Evolutionary conservation across 2,888 invertebrate genomes (phyloP).

Genomic region (Tetragonisca angustula): DNA sequence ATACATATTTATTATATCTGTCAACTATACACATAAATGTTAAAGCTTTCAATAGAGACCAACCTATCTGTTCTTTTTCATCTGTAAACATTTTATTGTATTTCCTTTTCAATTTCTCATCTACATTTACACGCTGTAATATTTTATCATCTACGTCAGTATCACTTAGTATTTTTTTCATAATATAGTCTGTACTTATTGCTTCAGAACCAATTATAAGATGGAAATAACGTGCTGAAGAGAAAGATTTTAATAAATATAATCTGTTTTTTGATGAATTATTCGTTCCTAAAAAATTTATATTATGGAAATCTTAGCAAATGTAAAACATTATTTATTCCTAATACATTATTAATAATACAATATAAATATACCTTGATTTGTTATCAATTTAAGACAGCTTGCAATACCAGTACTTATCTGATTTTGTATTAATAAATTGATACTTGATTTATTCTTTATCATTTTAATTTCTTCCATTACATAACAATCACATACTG

Average conservation of each 20-base stretch:
- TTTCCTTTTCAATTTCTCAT: background rate
- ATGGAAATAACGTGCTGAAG: constrained; percentile 27
- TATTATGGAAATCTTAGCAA: background rate
- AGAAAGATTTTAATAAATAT: constrained; percentile 12
- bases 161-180: background rate
- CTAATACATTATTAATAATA: background rate
- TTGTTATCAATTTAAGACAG: background rate
- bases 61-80: constrained; percentile 48
- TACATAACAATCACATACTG: constrained; percentile 39
- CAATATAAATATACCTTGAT: constrained; percentile 2
- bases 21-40: constrained; percentile 17
- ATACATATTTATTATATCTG: too few species aligned
- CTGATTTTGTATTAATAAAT: background rate
- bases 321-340: background rate
- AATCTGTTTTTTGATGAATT: background rate
- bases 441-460: rapidly evolving
- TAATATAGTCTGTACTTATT: constrained; percentile 11
- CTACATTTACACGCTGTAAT: constrained; percentile 13
- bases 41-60: constrained; percentile 57
- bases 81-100: background rate
- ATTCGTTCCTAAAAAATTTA: constrained; percentile 12
- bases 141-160: background rate
- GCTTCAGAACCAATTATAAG: constrained; percentile 23
- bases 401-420: constrained; percentile 5
- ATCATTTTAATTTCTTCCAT: constrained; percentile 28